These are phyloP conservation scores for Procambarus clarkii DNA, from an alignment of 1,140 invertebrate species.

Conservation along the genomic window DNA sequence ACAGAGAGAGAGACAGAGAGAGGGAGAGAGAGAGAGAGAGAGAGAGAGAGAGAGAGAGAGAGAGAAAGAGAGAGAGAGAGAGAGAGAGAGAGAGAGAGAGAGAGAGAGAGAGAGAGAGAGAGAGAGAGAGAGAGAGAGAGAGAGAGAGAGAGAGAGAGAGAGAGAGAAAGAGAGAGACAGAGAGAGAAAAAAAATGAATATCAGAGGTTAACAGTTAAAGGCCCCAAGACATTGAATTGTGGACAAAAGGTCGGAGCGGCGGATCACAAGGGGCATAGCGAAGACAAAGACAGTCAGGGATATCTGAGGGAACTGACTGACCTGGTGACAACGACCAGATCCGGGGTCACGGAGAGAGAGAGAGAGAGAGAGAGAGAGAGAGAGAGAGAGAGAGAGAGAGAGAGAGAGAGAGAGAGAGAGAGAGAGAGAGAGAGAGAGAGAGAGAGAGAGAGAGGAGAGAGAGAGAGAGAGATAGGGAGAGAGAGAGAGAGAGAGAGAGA, in stretches of 20 bases:
- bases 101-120: not conserved
- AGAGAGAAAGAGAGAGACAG: constrained; percentile 2
- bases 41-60: constrained; percentile 12
- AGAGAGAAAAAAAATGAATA: not conserved
- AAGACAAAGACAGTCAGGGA: constrained; percentile 46
- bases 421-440: not conserved
- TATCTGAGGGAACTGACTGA: constrained; percentile 52
- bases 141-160: constrained; percentile 25
- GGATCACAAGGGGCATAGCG: constrained; percentile 6
- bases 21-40: constrained; percentile 10
- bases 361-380: constrained; percentile 41
- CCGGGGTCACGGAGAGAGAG: constrained; percentile 19
- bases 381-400: constrained; percentile 19
- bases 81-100: too few relatives aligned
- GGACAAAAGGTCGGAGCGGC: constrained; percentile 30
- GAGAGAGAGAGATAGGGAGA: too few relatives aligned
- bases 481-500: too few relatives aligned
- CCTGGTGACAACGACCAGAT: constrained; percentile 37
- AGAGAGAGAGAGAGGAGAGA: not conserved
- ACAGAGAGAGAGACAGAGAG: too few relatives aligned
- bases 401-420: not conserved
- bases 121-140: constrained; percentile 10
- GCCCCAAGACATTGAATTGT: constrained; percentile 50
- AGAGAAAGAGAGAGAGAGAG: not conserved
- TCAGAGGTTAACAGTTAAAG: constrained; percentile 48